Base-by-base conservation (phyloP, 2,888 invertebrate genomes). In the Tetragonula carbonaria region DNA sequence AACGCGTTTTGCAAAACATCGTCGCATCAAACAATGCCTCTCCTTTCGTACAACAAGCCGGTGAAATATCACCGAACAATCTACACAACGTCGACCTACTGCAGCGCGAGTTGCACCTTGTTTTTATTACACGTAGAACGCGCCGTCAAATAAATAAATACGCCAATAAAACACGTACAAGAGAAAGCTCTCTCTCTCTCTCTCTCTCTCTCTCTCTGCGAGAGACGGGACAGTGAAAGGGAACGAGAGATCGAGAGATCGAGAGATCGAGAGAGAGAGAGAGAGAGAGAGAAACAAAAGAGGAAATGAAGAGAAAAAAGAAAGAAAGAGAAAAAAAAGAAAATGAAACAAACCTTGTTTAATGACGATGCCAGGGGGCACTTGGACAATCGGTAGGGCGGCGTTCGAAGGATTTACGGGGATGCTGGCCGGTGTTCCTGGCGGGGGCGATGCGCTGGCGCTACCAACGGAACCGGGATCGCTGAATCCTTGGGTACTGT, bases 401-500 rank as follows among this genome's bases (percentile, higher is more conserved):
- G 92, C 90, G 90, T 89, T 93, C 63, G 94, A 86, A 45, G 92
- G 91, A 88, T 93, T 94, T 84, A 93, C 91, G 67, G 93, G 59
- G 82, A 80, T 90, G 81, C 78, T 90, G 75, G 91, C 92, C 81
- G 94, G 93, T 71, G 94, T 93, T 53, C 93, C 94, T 82, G 93
- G 93, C 8, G 94, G 94, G 70, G 94, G 94, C 51, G 94, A 94
- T 55, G 93, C 94, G 88, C 94, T 94, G 71, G 94, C 94, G 84
- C 94, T 94, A 81, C 96, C 96, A 77, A 96, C 96, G 76, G 96
- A 96, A 57, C 96, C 96, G 59, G 96, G 96, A 93, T 96, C 96
- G 94, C 96, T 96, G 94, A 96, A 97, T 72, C 96, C 96, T 92
- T 96, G 96, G 13, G 96, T 96, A 89, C 96, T 96, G 91, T 96